A percentile compares a stretch with the other conserved stretches of the same genome.
Conservation (phyloP, 2,113 vertebrate species). For the Prunella fulvescens region DNA sequence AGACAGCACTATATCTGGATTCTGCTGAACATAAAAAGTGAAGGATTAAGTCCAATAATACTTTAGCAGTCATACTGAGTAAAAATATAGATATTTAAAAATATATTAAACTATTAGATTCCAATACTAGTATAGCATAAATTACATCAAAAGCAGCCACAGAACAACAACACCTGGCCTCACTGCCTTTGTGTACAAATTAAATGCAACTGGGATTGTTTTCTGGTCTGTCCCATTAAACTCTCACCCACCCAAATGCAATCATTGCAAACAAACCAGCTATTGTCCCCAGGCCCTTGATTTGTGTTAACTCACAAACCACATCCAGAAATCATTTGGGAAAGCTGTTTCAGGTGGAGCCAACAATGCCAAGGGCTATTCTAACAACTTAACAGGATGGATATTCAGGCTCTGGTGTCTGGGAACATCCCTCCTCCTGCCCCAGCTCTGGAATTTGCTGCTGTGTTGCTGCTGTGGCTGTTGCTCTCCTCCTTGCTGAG, state of each 20-base stretch:
- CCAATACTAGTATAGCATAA: background rate
- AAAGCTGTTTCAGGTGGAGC: background rate
- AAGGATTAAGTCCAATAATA: background rate
- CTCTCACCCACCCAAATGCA: background rate
- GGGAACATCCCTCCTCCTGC: background rate
- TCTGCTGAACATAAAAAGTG: background rate
- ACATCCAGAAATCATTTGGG: constrained; percentile 42
- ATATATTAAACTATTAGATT: background rate
- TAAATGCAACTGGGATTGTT: background rate
- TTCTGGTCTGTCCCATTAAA: background rate
- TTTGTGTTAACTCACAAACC: constrained; percentile 31
- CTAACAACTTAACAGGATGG: background rate
- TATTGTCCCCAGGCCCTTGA: background rate
- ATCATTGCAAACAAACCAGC: background rate
- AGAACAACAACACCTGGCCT: background rate
- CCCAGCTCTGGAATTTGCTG: background rate
- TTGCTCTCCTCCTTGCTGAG: background rate
- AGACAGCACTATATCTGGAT: background rate
- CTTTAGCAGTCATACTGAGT: background rate
- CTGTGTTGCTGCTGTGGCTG: background rate
- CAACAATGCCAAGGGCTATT: constrained; percentile 13
- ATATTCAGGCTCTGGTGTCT: constrained; percentile 15
- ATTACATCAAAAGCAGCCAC: background rate
- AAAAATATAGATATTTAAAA: background rate
- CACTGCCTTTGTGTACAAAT: background rate